phyloP scores from a whole-genome alignment of 2,113 vertebrate genomes.

The Ctenomys sociabilis region DNA sequence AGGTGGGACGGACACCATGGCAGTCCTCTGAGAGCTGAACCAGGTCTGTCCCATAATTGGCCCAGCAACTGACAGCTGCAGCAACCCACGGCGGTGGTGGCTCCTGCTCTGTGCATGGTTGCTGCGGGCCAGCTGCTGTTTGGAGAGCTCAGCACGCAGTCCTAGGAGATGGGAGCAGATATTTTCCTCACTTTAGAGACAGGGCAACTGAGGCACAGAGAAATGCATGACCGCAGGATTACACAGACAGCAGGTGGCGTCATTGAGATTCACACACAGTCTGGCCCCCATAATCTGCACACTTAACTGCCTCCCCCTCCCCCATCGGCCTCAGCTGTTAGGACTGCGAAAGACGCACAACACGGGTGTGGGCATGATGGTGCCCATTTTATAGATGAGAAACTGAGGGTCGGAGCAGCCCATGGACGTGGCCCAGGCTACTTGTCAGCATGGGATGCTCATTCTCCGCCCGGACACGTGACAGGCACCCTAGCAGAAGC shows the following conservation, averaged over 20 bases:
- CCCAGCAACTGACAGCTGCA: not conserved
- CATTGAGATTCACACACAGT: not conserved
- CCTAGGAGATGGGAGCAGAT: not conserved
- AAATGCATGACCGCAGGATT: not conserved
- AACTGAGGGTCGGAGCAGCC: not conserved
- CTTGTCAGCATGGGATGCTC: not conserved
- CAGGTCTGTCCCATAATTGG: not conserved
- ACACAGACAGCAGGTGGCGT: not conserved
- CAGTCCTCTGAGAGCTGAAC: not conserved
- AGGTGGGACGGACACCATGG: not conserved
- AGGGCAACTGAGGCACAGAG: constrained; percentile 22
- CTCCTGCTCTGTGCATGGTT: not conserved
- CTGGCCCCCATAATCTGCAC: not conserved
- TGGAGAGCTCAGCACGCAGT: not conserved
- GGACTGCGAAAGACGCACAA: not conserved
- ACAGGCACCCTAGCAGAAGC: not conserved
- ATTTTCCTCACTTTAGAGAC: not conserved
- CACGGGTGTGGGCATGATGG: not conserved
- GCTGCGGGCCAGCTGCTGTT: not conserved
- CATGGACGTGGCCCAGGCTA: not conserved
- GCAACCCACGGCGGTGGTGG: too few relatives aligned
- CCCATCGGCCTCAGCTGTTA: not conserved
- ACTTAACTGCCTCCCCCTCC: not conserved
- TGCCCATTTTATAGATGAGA: constrained; percentile 6
- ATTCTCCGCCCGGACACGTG: not conserved